phyloP scores from a whole-genome alignment of 2,888 invertebrate genomes.

The Euplagia quadripunctaria region DNA sequence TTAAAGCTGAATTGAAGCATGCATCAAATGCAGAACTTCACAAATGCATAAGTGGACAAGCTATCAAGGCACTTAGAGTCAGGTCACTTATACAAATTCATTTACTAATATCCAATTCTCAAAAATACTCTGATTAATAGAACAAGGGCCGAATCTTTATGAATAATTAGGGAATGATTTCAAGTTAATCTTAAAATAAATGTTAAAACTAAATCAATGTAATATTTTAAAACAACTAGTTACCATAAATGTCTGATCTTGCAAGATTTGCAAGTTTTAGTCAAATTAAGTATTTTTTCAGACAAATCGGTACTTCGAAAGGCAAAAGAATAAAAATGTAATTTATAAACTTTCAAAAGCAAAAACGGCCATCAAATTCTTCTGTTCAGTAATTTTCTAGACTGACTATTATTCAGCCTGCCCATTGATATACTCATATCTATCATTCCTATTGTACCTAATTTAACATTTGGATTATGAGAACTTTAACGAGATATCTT shows the following conservation, averaged over 20 bases:
- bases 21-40: slow-evolving; percentile 42
- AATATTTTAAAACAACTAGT: neutral
- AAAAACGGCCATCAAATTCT: neutral
- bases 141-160: neutral
- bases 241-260: neutral
- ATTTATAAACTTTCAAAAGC: too few relatives aligned
- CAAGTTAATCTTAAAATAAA: slow-evolving; percentile 17
- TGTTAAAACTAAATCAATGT: slow-evolving; percentile 2
- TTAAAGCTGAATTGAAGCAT: slow-evolving; percentile 46
- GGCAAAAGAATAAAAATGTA: too few relatives aligned
- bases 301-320: too few relatives aligned
- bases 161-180: slow-evolving; percentile 46
- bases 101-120: neutral
- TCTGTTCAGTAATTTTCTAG: neutral
- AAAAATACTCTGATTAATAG: slow-evolving; percentile 18
- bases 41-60: slow-evolving; percentile 14
- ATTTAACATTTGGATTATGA: too few relatives aligned
- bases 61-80: slow-evolving; percentile 31
- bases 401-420: neutral
- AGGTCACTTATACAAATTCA: slow-evolving; percentile 33
- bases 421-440: neutral
- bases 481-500: neutral
- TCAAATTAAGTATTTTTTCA: too few relatives aligned
- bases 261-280: neutral
- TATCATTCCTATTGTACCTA: too few relatives aligned